A percentile compares a stretch with the other conserved stretches of the same genome.
Conservation (phyloP, 2,797 vertebrate genomes). For the Hyperoplus lanceolatus region DNA sequence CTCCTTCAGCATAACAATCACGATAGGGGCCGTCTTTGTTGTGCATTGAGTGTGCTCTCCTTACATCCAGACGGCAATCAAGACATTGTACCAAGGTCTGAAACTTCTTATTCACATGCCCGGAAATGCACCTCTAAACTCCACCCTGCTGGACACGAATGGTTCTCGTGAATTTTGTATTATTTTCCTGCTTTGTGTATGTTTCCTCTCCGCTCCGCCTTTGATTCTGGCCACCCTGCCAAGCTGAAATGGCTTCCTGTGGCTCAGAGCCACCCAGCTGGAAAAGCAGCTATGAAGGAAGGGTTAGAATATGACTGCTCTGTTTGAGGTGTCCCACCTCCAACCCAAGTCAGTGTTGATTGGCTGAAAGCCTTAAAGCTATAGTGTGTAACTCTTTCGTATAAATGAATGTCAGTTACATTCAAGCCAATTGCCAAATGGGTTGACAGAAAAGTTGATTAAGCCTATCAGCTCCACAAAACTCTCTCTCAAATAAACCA, state of each 20-base stretch:
- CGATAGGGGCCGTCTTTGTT: slow-evolving; percentile 2
- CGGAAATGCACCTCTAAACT: slow-evolving; percentile 26
- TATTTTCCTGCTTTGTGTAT: slow-evolving; percentile 43
- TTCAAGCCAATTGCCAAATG: too few species aligned
- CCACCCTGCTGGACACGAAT: slow-evolving; percentile 23
- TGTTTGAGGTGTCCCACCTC: slow-evolving; percentile 51
- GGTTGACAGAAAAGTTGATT: too few species aligned
- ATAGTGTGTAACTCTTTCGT: too few species aligned
- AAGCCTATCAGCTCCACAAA: too few species aligned
- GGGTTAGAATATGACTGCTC: slow-evolving; percentile 55
- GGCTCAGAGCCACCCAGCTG: slow-evolving; percentile 69
- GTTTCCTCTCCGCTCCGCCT: slow-evolving; percentile 56
- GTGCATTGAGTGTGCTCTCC: slow-evolving; percentile 10
- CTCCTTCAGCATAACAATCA: slow-evolving; percentile 20
- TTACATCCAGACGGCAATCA: slow-evolving; percentile 40
- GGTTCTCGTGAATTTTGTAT: slow-evolving; percentile 45
- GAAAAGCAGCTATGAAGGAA: slow-evolving; percentile 60
- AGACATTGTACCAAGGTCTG: slow-evolving; percentile 33
- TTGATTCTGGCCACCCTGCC: slow-evolving; percentile 61
- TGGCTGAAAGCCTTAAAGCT: slow-evolving; percentile 10
- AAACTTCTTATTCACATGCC: slow-evolving; percentile 26
- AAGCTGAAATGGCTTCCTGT: slow-evolving; percentile 71
- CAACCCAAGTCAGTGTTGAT: slow-evolving; percentile 44
- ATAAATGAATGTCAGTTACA: too few species aligned
- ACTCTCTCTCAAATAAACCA: too few species aligned